Evolutionary conservation across 2,113 vertebrate genomes (phyloP).

Genomic region (Cynopterus brachyotis): DNA sequence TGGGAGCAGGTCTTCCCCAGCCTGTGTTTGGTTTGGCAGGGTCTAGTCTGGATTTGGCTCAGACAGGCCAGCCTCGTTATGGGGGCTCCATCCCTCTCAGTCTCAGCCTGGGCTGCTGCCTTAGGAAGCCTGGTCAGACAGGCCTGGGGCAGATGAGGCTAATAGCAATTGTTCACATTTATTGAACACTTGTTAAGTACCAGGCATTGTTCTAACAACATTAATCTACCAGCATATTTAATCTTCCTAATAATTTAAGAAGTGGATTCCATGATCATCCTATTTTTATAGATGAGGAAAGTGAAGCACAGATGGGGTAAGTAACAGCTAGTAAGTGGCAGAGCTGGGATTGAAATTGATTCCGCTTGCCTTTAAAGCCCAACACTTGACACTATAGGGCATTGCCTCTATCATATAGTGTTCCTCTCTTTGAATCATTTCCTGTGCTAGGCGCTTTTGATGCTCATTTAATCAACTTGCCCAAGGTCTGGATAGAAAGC

Average conservation of each 20-base stretch:
- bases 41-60: constrained; percentile 31
- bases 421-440: background rate
- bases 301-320: background rate
- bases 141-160: background rate
- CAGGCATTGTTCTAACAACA: background rate
- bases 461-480: background rate
- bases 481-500: background rate
- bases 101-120: background rate
- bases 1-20: background rate
- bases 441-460: background rate
- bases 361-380: background rate
- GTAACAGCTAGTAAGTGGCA: background rate
- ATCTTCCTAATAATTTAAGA: background rate
- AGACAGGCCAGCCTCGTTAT: background rate
- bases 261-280: background rate
- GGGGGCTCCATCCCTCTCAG: background rate
- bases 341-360: background rate
- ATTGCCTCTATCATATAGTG: background rate
- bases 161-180: background rate
- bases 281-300: background rate
- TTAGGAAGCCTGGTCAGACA: background rate
- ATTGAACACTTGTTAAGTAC: background rate
- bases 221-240: background rate
- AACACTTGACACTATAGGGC: background rate
- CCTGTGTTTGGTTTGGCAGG: background rate